A percentile compares a stretch with the other conserved stretches of the same genome.
Evolutionary conservation across 2,888 invertebrate species (phyloP).

Genomic region (Mantis religiosa): DNA sequence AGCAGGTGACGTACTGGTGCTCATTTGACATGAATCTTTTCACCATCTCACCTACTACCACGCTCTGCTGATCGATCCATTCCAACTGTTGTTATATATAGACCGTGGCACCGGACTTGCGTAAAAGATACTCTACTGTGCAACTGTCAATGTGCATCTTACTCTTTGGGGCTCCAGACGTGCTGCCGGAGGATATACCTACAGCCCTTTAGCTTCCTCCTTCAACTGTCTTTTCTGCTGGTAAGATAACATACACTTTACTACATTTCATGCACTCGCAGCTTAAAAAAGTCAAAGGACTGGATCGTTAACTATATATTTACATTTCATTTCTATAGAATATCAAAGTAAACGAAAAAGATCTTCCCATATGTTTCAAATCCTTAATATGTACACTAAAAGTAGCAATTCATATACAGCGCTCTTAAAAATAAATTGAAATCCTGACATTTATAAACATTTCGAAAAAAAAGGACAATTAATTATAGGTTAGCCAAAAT

Average conservation of each 20-base stretch:
- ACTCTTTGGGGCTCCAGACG: neutral
- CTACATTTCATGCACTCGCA: no score
- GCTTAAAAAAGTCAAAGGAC: no score
- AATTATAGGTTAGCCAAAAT: no score
- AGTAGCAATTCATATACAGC: neutral
- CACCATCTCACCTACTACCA: neutral
- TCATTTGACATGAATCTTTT: neutral
- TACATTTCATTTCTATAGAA: neutral
- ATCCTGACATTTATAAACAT: neutral
- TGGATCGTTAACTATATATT: no score
- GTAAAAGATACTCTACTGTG: neutral
- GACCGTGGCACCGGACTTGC: neutral
- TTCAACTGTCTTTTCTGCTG: neutral
- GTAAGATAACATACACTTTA: neutral
- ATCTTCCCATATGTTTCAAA: neutral
- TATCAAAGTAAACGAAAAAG: neutral
- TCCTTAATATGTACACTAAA: neutral
- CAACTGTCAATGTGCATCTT: neutral
- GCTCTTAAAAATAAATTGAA: neutral
- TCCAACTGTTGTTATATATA: neutral
- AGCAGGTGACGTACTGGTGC: neutral
- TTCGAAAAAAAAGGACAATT: no score
- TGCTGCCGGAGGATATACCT: neutral
- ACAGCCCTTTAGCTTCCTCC: neutral
- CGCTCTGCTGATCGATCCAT: slow-evolving; percentile 9